Evolutionary conservation across 2,888 invertebrate genomes (phyloP).

Genomic region (Artemia sinica): DNA sequence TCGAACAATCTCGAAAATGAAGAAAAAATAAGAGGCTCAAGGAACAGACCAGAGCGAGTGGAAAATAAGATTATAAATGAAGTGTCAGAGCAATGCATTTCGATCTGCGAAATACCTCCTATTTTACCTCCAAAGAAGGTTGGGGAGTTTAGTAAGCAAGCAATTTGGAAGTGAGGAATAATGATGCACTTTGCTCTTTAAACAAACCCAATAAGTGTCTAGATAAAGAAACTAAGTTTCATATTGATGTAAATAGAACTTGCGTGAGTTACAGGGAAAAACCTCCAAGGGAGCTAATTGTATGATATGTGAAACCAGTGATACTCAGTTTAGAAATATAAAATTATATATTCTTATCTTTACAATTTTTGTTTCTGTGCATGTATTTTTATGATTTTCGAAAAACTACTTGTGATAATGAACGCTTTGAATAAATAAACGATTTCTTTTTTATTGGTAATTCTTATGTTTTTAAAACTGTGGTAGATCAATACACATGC

Average conservation of each 20-base stretch:
- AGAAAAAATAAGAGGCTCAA: too few species aligned
- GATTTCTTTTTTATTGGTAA: too few species aligned
- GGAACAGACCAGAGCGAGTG: too few species aligned
- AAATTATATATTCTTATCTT: too few species aligned
- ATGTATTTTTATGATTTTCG: too few species aligned
- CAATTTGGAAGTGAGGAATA: background rate
- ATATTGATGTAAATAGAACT: conserved; percentile 6
- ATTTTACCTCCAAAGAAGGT: background rate
- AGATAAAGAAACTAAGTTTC: conserved; percentile 1
- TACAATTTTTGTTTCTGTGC: too few species aligned
- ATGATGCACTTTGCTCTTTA: background rate
- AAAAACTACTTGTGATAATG: too few species aligned
- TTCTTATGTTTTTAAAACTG: too few species aligned
- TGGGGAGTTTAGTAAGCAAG: conserved; percentile 1
- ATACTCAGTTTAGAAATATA: background rate
- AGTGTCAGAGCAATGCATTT: background rate
- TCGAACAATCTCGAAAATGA: too few species aligned
- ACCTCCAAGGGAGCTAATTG: conserved; percentile 1
- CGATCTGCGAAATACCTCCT: background rate
- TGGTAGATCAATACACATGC: too few species aligned
- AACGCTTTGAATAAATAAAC: too few species aligned
- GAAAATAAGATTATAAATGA: background rate
- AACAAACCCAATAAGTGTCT: background rate
- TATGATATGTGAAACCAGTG: conserved; percentile 4
- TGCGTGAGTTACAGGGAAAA: background rate